Conservation (phyloP, 2,113 vertebrate species). For the Irena cyanogastra region DNA sequence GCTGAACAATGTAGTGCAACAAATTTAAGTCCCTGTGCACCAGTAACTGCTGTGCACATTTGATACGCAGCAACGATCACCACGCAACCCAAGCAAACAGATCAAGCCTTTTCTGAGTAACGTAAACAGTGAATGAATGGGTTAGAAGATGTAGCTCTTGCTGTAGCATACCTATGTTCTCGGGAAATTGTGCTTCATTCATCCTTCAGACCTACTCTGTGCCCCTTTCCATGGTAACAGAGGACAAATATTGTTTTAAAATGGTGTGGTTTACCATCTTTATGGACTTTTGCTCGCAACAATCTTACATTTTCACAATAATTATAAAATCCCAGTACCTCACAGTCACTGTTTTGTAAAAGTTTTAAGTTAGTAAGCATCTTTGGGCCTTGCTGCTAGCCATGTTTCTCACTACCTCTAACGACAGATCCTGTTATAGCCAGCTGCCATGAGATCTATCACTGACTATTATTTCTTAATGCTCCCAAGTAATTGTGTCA, state of each 20-base stretch:
- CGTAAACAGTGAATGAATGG: fast-evolving
- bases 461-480: neutral
- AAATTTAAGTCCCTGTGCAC: neutral
- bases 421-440: neutral
- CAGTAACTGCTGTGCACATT: too few species aligned
- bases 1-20: fast-evolving
- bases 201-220: neutral
- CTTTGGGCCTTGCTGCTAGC: neutral
- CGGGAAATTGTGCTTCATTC: neutral
- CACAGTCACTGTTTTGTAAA: neutral
- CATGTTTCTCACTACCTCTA: neutral
- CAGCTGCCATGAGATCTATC: neutral
- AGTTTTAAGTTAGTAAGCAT: neutral
- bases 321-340: neutral
- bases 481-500: neutral
- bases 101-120: neutral
- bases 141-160: neutral
- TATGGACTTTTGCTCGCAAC: neutral
- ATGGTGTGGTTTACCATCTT: neutral
- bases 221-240: neutral
- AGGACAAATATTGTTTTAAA: neutral
- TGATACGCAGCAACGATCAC: neutral
- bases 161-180: fast-evolving
- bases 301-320: neutral
- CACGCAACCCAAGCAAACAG: neutral